Base-by-base conservation (phyloP, 2,797 vertebrate genomes). In the Xiphorhynchus erythropygius region DNA sequence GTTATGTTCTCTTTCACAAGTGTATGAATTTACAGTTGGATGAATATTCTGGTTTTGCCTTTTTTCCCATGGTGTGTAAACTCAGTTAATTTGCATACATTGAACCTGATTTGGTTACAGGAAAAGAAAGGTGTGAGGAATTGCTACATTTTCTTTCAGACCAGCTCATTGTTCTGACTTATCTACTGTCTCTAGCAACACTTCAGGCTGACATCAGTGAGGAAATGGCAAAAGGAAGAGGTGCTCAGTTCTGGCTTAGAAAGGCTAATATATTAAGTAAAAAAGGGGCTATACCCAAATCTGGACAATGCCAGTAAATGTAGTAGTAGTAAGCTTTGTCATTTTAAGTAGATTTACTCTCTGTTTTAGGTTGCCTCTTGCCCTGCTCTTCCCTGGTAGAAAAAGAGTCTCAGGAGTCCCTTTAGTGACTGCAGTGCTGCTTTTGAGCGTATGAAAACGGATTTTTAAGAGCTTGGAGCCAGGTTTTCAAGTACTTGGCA, bases 401-500 rank as follows among this genome's bases (percentile, higher is more conserved):
- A 75, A 77, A 69, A 15, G 13, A n/a, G 12, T 32, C 23, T 73
- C 35, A 59, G 27, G 47, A 81, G 21, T 78, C 50, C 60, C 47
- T 49, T 64, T 62, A 52, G 28, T 70, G 52, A 28, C 55, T 92
- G 33, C 18, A 73, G 25, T 62, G 14, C 23, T 60, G 44, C 37
- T 67, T 94, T 90, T 80, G 33, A 93, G 53, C 41, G 27, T 35
- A 78, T 5, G 28, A 73, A 85, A 80, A 35, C 46, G 30, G 50
- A 50, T 81, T 92, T 90, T 87, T 71, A 71, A 75, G 47, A 78
- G 33, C 76, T 84, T 5, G 6, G 39, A 78, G 73, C 57, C 57
- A 89, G 57, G 60, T 92, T 96, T 89, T 89, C 47, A 55, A 84
- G 73, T 69, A 83, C 79, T 95, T 95, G 90, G 71, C 89, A 69